phyloP scores from a whole-genome alignment of 2,113 vertebrate genomes.

The Balaeniceps rex region DNA sequence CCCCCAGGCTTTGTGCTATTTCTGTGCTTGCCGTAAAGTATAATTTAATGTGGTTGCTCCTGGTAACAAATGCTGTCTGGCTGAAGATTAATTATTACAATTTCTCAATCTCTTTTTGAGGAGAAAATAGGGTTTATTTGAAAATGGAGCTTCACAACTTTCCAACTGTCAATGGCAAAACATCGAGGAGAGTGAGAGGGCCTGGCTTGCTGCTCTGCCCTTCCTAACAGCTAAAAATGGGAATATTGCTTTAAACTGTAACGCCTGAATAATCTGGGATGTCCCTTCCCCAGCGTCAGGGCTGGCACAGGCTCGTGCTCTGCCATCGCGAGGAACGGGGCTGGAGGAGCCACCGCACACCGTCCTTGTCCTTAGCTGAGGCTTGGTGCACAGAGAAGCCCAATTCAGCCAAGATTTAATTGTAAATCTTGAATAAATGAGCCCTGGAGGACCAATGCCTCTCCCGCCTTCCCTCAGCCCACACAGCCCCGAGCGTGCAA shows the following conservation, averaged over 20 bases:
- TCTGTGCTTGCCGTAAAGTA: background rate
- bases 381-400: background rate
- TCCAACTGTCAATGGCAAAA: background rate
- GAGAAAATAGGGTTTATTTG: background rate
- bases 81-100: background rate
- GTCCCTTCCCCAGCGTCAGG: background rate
- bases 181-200: background rate
- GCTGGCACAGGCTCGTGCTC: background rate
- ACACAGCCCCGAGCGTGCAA: background rate
- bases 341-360: background rate
- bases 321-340: background rate
- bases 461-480: background rate
- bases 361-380: background rate
- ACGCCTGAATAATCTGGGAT: background rate
- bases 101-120: background rate
- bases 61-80: background rate
- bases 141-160: background rate
- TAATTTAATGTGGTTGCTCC: background rate
- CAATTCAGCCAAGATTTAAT: background rate
- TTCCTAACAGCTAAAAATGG: background rate
- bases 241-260: background rate
- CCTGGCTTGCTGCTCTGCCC: background rate
- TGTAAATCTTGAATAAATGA: background rate
- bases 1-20: background rate
- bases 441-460: background rate